Conservation (phyloP, 2,797 vertebrate species). For the Sebastes itinus region DNA sequence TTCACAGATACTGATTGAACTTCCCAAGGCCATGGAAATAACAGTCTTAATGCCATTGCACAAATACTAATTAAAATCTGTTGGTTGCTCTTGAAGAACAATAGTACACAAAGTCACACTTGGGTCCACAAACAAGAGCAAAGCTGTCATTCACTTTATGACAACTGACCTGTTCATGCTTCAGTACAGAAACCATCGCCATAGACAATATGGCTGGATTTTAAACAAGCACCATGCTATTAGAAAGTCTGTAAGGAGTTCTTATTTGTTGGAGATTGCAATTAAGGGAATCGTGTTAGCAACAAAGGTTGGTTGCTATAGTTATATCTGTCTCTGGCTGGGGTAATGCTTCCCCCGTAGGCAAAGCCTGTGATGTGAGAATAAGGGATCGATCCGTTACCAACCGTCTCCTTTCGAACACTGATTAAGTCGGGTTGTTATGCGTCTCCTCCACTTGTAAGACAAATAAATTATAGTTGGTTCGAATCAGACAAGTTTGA, state of each 20-base stretch:
- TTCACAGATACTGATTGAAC: background rate
- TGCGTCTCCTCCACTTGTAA: conserved; percentile 64
- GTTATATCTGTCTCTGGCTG: conserved; percentile 8
- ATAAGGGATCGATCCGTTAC: conserved; percentile 56
- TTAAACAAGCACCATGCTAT: background rate
- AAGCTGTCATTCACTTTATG: background rate
- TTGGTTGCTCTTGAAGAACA: background rate
- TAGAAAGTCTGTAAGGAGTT: background rate
- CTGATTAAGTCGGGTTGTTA: conserved; percentile 64
- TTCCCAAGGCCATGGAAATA: background rate
- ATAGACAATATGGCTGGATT: background rate
- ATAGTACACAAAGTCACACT: background rate
- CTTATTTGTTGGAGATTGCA: background rate
- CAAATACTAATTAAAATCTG: background rate
- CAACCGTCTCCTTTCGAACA: conserved; percentile 26
- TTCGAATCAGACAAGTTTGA: conserved; percentile 70
- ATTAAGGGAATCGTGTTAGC: background rate
- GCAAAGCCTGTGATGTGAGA: conserved; percentile 19
- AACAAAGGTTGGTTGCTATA: conserved; percentile 1
- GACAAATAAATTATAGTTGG: conserved; percentile 76
- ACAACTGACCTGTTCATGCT: background rate
- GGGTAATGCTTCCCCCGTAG: conserved; percentile 1
- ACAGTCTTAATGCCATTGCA: background rate
- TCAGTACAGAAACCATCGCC: background rate
- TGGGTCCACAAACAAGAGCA: background rate